Base-by-base conservation (phyloP, 2,113 vertebrate genomes). In the Notarius lentiginosus region DNA sequence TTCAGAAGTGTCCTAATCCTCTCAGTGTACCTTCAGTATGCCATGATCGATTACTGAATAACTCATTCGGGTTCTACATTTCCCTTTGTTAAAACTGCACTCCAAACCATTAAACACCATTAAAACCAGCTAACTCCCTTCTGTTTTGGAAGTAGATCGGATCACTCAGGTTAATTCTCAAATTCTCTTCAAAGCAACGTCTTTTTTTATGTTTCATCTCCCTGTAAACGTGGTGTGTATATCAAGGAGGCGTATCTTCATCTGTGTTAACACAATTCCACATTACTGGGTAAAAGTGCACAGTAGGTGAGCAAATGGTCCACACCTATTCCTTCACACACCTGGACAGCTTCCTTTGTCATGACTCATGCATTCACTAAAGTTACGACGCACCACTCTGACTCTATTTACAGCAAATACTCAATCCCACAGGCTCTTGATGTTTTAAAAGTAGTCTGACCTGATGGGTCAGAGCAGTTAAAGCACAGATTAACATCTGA, bases 281-380 rank as follows among this genome's bases (percentile, higher is more conserved):
- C 61, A 70, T 18, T 14, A 83, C 73, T 70, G 47, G 81, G 84
- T 86, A 30, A 86, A 84, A 63, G 73, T 84, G 65, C 58, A 85
- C 22, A 63, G 34, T 24, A 73, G 22, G 20, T 7, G 60, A 15
- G 10, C 53, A 27, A 27, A 72, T 75, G 49, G 56, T 10, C 18
- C 61, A 83, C 41, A 2, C 86, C 34, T 30, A 53, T 51, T 4
- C 24, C 61, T n/a, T 63, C 27, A 66, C 30, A 55, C 41, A 7
- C 15, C n/a, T 15, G 20, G 56, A 84, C 24, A 60, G 30, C 20
- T 60, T 7, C 41, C 34, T 11, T 80, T 9, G 49, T 80, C 34
- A 76, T 60, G 20, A 47, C 30, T 41, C 75, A 86, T 4, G 15
- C 34, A 53, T 72, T 86, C 11, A 56, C 1, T 51, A 58, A 68